Evolutionary conservation across 1,140 invertebrate genomes (phyloP).

Genomic region (Bombus soroeensis): DNA sequence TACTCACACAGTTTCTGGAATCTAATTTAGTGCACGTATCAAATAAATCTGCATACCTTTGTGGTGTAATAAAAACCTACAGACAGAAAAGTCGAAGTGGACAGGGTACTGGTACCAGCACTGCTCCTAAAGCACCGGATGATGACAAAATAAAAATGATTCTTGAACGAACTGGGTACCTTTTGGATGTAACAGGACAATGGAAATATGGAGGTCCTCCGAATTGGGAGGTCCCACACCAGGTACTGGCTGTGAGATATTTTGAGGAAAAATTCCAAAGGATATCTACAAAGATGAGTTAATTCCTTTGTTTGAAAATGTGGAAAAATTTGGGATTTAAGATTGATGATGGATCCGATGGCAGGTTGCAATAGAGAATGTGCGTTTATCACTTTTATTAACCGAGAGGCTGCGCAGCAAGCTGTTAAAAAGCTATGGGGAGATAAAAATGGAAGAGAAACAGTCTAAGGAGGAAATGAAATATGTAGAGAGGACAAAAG

Average conservation of each 20-base stretch:
- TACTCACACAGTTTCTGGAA: conserved; percentile 97
- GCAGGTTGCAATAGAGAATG: conserved; percentile 98
- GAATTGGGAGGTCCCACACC: conserved; percentile 94
- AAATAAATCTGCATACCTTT: conserved; percentile 98
- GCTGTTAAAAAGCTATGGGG: conserved; percentile 98
- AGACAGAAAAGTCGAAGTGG: conserved; percentile 94
- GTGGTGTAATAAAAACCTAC: conserved; percentile 99
- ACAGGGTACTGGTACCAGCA: conserved; percentile 85
- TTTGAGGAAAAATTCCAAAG: conserved; percentile 99
- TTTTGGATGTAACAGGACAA: conserved; percentile 99
- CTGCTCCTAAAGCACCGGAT: conserved; percentile 94
- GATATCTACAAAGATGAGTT: conserved; percentile 99
- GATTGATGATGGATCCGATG: conserved; percentile 99
- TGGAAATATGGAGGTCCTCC: conserved; percentile 99
- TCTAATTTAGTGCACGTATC: conserved; percentile 99
- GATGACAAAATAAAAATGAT: conserved; percentile 97
- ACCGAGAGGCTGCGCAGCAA: conserved; percentile 94
- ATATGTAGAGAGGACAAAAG: conserved; percentile 90
- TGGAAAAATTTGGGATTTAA: conserved; percentile 98
- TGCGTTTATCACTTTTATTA: conserved; percentile 99
- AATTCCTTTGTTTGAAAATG: conserved; percentile 98
- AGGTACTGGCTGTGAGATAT: conserved; percentile 98
- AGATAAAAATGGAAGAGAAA: conserved; percentile 91
- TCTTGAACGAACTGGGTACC: conserved; percentile 96
- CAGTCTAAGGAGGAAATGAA: conserved; percentile 88